Evolutionary conservation across 2,113 vertebrate genomes (phyloP).

Genomic region (Clarias batrachus): DNA sequence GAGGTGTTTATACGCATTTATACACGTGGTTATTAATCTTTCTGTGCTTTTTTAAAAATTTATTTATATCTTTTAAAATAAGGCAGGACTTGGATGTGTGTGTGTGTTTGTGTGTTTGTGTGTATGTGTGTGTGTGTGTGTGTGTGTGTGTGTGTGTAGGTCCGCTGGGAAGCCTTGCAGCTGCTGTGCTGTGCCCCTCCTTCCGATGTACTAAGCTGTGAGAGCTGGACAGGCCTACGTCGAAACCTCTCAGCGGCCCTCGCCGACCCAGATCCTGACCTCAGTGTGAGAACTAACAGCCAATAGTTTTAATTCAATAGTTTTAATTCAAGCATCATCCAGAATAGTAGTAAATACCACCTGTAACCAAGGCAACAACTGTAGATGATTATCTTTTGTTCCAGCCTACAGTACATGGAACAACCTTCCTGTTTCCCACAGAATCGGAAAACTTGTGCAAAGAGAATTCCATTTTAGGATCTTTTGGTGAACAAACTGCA

Average conservation of each 20-base stretch:
- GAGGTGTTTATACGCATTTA: conserved; percentile 73
- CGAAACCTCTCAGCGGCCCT: conserved; percentile 79
- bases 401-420: neutral
- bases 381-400: neutral
- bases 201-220: conserved; percentile 86
- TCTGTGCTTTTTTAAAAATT: neutral
- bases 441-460: neutral
- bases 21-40: neutral
- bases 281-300: conserved; percentile 79
- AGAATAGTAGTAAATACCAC: neutral
- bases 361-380: neutral
- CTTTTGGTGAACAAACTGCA: neutral
- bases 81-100: neutral
- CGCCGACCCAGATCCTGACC: conserved; percentile 78
- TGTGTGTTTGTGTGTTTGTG: conserved; percentile 6
- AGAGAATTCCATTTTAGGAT: neutral
- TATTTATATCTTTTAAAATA: neutral
- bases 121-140: conserved; percentile 43
- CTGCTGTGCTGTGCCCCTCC: conserved; percentile 80
- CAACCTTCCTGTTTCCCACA: neutral
- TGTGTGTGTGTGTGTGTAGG: conserved; percentile 65
- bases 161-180: conserved; percentile 86
- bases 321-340: neutral
- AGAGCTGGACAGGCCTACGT: conserved; percentile 83
- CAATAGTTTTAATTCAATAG: neutral